phyloP scores from a whole-genome alignment of 1,140 invertebrate species.

The Eriocheir sinensis region DNA sequence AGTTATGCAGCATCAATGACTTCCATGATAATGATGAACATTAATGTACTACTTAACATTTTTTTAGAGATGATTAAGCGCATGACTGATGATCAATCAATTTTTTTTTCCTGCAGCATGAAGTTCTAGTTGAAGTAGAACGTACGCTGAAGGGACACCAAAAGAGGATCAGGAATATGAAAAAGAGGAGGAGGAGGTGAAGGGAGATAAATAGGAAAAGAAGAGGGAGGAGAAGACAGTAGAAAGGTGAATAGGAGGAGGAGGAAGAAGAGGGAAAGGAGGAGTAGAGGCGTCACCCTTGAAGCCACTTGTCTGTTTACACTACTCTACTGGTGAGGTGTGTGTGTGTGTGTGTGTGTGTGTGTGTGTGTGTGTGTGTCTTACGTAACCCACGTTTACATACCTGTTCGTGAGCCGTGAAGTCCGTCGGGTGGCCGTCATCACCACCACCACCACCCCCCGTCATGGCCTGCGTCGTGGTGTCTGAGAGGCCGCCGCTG shows the following conservation, averaged over 20 bases:
- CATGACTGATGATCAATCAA: too few relatives aligned
- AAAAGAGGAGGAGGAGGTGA: too few relatives aligned
- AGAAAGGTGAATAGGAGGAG: background rate
- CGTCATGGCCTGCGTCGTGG: background rate
- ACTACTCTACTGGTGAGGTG: too few relatives aligned
- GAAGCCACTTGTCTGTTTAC: too few relatives aligned
- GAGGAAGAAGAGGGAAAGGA: background rate
- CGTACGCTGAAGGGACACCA: too few relatives aligned
- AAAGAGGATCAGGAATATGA: too few relatives aligned
- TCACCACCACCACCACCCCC: background rate
- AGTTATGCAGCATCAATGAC: too few relatives aligned
- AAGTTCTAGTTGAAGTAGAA: too few relatives aligned
- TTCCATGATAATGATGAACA: background rate
- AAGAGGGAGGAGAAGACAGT: too few relatives aligned
- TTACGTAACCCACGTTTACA: background rate
- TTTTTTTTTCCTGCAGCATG: too few relatives aligned
- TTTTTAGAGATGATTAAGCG: background rate
- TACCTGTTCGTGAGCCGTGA: constrained; percentile 65
- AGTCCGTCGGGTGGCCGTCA: background rate
- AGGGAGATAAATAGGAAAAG: too few relatives aligned
- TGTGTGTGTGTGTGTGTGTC: constrained; percentile 9
- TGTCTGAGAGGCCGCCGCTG: background rate
- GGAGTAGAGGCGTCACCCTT: too few relatives aligned
- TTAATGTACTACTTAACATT: background rate
- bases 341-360: constrained; percentile 17